Conservation (phyloP, 92 coral and sea anemone genomes). For the Phymanthus crucifer region DNA sequence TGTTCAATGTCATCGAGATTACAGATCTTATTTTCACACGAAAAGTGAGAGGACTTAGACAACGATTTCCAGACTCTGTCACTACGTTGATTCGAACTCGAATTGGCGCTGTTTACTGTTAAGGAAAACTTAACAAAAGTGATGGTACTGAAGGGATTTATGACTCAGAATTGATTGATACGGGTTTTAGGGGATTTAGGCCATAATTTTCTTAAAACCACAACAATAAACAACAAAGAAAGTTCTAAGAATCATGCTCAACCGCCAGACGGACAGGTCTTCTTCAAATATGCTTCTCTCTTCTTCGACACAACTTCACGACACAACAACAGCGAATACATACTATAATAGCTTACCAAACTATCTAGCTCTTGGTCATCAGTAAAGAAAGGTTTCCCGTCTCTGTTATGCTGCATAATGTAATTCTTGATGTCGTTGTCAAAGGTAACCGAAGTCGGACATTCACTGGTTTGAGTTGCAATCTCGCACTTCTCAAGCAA, state of each 20-base stretch:
- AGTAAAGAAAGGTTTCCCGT: slow-evolving; percentile 90
- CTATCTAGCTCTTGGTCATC: slow-evolving; percentile 93
- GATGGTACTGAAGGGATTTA: slow-evolving; percentile 22
- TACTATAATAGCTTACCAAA: slow-evolving; percentile 66
- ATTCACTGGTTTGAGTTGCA: slow-evolving; percentile 92
- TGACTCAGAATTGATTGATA: slow-evolving; percentile 1
- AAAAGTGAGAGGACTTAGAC: background rate
- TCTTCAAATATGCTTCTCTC: background rate
- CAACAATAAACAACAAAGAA: background rate
- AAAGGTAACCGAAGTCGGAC: slow-evolving; percentile 79
- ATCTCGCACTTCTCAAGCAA: slow-evolving; percentile 97
- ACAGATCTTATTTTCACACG: slow-evolving; percentile 21
- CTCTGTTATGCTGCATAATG: slow-evolving; percentile 86
- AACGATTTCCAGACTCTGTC: background rate
- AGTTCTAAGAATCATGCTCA: slow-evolving; percentile 13
- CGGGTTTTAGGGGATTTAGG: slow-evolving; percentile 1
- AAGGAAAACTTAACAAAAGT: slow-evolving; percentile 5
- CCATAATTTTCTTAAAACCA: slow-evolving; percentile 4
- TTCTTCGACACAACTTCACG: background rate
- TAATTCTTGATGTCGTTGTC: slow-evolving; percentile 95
- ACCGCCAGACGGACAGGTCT: slow-evolving; percentile 7
- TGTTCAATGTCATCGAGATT: slow-evolving; percentile 5
- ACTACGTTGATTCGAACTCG: background rate
- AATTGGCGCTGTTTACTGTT: background rate
- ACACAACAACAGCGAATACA: background rate